A percentile compares a stretch with the other conserved stretches of the same genome.
Evolutionary conservation across 2,797 vertebrate genomes (phyloP).

Genomic region (Pogonophryne albipinna): DNA sequence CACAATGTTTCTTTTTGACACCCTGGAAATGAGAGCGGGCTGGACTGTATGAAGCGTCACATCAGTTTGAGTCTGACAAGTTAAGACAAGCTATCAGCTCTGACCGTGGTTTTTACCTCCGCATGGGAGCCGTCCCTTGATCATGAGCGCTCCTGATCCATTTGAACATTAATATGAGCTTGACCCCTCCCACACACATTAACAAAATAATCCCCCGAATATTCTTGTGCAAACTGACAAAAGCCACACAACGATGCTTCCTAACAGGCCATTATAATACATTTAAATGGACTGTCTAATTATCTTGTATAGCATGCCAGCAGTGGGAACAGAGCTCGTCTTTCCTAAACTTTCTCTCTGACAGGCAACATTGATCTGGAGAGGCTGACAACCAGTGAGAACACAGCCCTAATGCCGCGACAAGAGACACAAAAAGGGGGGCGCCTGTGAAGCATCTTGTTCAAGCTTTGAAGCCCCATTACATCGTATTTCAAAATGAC

Average conservation of each 20-base stretch:
- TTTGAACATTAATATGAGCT: conserved; percentile 31
- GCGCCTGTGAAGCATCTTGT: conserved; percentile 20
- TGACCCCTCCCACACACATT: conserved; percentile 35
- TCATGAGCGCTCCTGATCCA: conserved; percentile 14
- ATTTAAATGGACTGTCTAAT: conserved; percentile 71
- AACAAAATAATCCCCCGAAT: conserved; percentile 25
- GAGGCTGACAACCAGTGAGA: conserved; percentile 50
- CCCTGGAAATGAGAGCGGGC: too few species aligned
- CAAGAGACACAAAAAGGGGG: conserved; percentile 23
- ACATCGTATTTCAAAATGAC: background rate
- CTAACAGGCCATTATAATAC: conserved; percentile 54
- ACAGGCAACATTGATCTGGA: conserved; percentile 58
- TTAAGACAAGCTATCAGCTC: conserved; percentile 40
- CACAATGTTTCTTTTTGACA: too few species aligned
- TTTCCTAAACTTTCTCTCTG: conserved; percentile 54
- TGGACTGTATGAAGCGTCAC: conserved; percentile 40
- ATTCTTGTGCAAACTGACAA: conserved; percentile 34
- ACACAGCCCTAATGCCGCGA: conserved; percentile 21
- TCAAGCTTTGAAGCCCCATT: conserved; percentile 5
- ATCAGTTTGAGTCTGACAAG: conserved; percentile 40
- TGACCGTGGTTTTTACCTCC: conserved; percentile 43
- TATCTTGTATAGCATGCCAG: conserved; percentile 55
- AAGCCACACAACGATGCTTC: conserved; percentile 48
- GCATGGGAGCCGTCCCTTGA: conserved; percentile 25
- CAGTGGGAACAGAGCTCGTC: conserved; percentile 35